Base-by-base conservation (phyloP, 2,888 invertebrate genomes). In the Macrosoma leucophasiata region DNA sequence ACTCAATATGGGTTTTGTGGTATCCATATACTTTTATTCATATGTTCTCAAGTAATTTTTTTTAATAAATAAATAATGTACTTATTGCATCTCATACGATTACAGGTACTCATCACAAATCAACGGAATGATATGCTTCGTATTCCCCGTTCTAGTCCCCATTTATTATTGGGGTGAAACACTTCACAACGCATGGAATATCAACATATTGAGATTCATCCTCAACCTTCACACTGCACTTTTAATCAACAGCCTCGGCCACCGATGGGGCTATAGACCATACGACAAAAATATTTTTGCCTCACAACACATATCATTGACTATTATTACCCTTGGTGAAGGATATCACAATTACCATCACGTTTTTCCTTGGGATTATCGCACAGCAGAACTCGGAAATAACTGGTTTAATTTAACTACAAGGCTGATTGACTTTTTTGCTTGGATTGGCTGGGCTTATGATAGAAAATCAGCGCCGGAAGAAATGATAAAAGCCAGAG, bases 161-260 rank as follows among this genome's bases (percentile, higher is more conserved):
- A 78, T 86, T 41, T 86, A 79, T 46, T 68, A 71, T 33, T 91
- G 90, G 89, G 84, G 77, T 1, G 91, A 91, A 58, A 72, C 52
- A 3, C 64, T 71, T 33, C 49, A 19, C 19, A 68, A 60, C 45
- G 62, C 81, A 2, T 84, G 75, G 73, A 73, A 77, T 36, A 53
- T 77, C 3, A 58, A 58, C 4, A 74, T 85, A 30, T 55, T 89
- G 7, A 78, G 90, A 19, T 90, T 88, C 56, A 63, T 76, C 7
- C 46, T 82, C 29, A 82, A 81, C 4, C 77, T 90, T n/a, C 87
- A 91, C 56, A 71, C 77, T 37, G 90, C 90, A 1, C 90, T 89
- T 85, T 64, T 87, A n/a, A 87, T 90, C 2, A 90, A 90, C 68
- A 88, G 88, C 45, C 86, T 82, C 2, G 89, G 89, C 8, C 90